Base-by-base conservation (phyloP, 1,140 invertebrate species). In the Oryctes rhinoceros region DNA sequence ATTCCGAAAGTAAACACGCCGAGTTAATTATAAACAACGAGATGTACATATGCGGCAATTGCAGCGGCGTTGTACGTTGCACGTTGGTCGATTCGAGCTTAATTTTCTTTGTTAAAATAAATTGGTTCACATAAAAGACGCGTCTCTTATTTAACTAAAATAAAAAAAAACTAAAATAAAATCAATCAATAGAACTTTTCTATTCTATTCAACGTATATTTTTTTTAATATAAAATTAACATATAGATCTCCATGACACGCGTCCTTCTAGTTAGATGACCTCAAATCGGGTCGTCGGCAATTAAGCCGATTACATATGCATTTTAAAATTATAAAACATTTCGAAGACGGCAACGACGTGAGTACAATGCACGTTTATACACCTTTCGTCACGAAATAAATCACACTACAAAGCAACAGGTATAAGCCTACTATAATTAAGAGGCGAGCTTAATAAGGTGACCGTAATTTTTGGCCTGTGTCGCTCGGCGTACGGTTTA, bases 271-370 rank as follows among this genome's bases (percentile, higher is more conserved):
- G 53, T 59, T 59, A 59, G 53, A 18, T 59, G 53, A 59, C 53
- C 53, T 59, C n/a, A 59, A 59, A 59, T 59, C n/a, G 53, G 13
- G 53, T 59, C 53, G 7, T n/a, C 18, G 53, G 6, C 53, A 59
- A 59, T 59, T 59, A 59, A 59, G 53, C 53, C n/a, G 53, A 59
- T 59, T 59, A 59, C n/a, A 59, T 59, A 59, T 59, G 53, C 53
- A 59, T 59, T 59, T 59, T 18, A 20, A 59, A 59, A 59, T 59
- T 18, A 59, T 59, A 59, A n/a, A 59, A 6, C 15, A 18, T 13
- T 59, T 59, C 3, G 53, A 3, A 18, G 53, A n/a, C 53, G n/a
- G 15, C 18, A n/a, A 30, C 3, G 15, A 59, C 53, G 53, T 59
- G 18, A 59, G 18, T 18, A 18, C 18, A 59, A 59, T n/a, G n/a